These are phyloP conservation scores for Syrmaticus mikado DNA, from an alignment of 2,113 vertebrate species.

Conservation along the genomic window DNA sequence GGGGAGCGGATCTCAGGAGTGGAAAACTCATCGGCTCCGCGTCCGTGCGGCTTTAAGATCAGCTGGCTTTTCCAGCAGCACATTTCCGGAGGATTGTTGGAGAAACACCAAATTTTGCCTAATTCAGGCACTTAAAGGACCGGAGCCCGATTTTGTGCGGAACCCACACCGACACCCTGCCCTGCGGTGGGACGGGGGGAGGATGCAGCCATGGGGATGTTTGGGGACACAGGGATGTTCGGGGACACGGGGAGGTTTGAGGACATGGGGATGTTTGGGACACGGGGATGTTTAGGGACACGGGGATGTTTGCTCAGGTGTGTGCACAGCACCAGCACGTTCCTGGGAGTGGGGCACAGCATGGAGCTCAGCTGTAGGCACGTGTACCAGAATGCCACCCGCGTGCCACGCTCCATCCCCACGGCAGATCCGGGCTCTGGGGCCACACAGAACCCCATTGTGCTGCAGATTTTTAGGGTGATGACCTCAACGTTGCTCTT, in stretches of 20 bases:
- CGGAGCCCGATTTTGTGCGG: rapidly evolving
- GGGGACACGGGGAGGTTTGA: rapidly evolving
- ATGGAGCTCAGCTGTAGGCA: rapidly evolving
- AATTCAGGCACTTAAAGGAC: slow-evolving; percentile 53
- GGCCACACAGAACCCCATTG: not conserved
- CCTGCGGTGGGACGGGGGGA: not conserved
- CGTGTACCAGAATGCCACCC: rapidly evolving
- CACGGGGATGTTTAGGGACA: rapidly evolving
- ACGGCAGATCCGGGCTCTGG: rapidly evolving
- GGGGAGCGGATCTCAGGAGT: not conserved
- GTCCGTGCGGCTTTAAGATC: slow-evolving; percentile 50
- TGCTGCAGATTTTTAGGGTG: not conserved
- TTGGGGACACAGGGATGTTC: rapidly evolving
- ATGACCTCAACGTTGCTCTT: not conserved
- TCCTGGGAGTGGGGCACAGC: not conserved
- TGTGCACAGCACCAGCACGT: rapidly evolving
- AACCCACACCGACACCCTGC: not conserved
- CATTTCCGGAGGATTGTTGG: slow-evolving; percentile 71
- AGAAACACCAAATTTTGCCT: slow-evolving; percentile 63
- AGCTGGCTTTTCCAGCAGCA: slow-evolving; percentile 70
- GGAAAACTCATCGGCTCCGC: not conserved
- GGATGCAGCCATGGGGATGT: rapidly evolving
- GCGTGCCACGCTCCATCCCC: rapidly evolving
- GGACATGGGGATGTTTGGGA: not conserved
- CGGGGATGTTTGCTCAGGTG: rapidly evolving